Conservation (phyloP, 2,113 vertebrate species). For the Tetrax tetrax region DNA sequence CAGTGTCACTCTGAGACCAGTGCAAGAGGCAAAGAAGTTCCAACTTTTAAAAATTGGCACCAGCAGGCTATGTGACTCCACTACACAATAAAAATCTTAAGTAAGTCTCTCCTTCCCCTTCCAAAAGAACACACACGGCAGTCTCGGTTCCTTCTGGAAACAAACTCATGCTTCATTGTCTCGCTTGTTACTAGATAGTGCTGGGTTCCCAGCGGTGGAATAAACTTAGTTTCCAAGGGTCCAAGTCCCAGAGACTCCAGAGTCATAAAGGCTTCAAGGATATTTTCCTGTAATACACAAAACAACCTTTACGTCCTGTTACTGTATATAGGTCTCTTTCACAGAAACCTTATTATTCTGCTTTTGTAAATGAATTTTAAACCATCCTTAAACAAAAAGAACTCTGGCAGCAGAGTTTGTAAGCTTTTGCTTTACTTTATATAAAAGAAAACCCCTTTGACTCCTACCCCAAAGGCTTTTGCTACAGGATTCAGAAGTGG, state of each 20-base stretch:
- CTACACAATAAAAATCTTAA: background rate
- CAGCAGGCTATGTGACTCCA: constrained; percentile 68
- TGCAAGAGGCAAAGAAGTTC: constrained; percentile 66
- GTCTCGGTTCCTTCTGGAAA: constrained; percentile 72
- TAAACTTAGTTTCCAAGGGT: constrained; percentile 71
- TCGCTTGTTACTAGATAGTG: constrained; percentile 40
- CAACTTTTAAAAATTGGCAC: constrained; percentile 56
- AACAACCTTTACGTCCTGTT: constrained; percentile 53
- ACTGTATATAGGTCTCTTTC: constrained; percentile 56
- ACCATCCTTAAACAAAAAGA: background rate
- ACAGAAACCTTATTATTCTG: constrained; percentile 51
- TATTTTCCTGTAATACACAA: constrained; percentile 42
- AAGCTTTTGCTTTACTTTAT: constrained; percentile 56
- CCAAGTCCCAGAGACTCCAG: constrained; percentile 76
- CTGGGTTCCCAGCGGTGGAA: constrained; percentile 59
- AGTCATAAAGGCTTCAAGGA: constrained; percentile 53
- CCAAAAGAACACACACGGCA: constrained; percentile 46
- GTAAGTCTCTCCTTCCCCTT: constrained; percentile 58
- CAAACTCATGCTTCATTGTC: constrained; percentile 57
- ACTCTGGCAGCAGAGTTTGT: constrained; percentile 52
- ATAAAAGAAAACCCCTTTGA: constrained; percentile 1
- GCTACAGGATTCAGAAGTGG: constrained; percentile 52
- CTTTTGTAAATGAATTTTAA: constrained; percentile 65
- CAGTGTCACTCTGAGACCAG: constrained; percentile 64
- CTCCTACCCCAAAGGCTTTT: constrained; percentile 50